Evolutionary conservation across 2,888 invertebrate species (phyloP).

Genomic region (Ormyrus labotus): DNA sequence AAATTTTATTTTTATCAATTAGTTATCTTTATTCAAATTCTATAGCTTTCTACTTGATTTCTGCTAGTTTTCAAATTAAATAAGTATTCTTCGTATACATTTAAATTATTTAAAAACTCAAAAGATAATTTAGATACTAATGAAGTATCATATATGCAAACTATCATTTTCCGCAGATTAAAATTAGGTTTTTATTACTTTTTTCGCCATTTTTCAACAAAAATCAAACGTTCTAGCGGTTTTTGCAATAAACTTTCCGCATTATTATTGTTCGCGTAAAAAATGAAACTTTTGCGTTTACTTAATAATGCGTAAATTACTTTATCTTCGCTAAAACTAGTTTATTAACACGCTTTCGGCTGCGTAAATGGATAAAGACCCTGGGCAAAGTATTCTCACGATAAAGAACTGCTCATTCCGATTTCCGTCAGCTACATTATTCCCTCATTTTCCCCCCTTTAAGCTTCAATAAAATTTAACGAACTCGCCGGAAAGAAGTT

Average conservation of each 20-base stretch:
- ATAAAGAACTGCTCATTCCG: conserved; percentile 36
- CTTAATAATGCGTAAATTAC: neutral
- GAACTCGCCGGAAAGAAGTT: conserved; percentile 21
- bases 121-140: too few relatives aligned
- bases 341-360: conserved; percentile 12
- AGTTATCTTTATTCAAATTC: too few relatives aligned
- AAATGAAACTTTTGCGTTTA: neutral
- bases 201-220: neutral
- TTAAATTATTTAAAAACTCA: too few relatives aligned
- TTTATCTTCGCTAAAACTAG: neutral
- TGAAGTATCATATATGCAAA: too few relatives aligned
- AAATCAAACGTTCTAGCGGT: neutral
- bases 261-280: too few relatives aligned
- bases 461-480: conserved; percentile 42
- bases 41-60: too few relatives aligned
- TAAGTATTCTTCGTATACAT: too few relatives aligned
- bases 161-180: too few relatives aligned
- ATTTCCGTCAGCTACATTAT: conserved; percentile 11
- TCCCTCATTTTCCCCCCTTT: neutral
- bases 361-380: neutral
- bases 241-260: too few relatives aligned
- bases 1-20: too few relatives aligned
- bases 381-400: conserved; percentile 24
- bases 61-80: too few relatives aligned
- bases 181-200: too few relatives aligned